A percentile compares a stretch with the other conserved stretches of the same genome.
phyloP scores from a whole-genome alignment of 2,888 invertebrate genomes.

The Pandemis corylana region DNA sequence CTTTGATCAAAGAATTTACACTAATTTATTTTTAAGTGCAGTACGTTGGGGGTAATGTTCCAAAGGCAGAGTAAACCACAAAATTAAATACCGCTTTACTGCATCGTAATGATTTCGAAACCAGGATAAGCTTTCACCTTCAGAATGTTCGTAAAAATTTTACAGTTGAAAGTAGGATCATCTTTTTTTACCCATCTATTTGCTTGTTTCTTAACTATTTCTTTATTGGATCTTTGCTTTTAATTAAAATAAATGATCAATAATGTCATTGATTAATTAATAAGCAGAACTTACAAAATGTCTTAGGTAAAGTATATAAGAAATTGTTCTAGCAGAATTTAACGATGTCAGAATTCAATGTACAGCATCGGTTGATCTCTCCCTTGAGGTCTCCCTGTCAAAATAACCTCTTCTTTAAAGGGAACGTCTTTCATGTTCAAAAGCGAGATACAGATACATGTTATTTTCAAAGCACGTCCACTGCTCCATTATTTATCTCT shows the following conservation, averaged over 20 bases:
- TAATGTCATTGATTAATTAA: neutral
- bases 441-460: constrained; percentile 14
- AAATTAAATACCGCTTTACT: constrained; percentile 35
- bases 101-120: constrained; percentile 40
- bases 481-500: constrained; percentile 19
- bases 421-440: constrained; percentile 7
- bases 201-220: too few species aligned
- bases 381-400: neutral
- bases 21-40: constrained; percentile 33
- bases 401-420: neutral
- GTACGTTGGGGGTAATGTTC: constrained; percentile 26
- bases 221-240: too few species aligned
- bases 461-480: constrained; percentile 15
- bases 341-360: too few species aligned
- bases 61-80: constrained; percentile 38
- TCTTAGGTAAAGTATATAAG: neutral
- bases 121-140: constrained; percentile 38
- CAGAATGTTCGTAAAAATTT: constrained; percentile 27
- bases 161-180: constrained; percentile 23
- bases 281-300: neutral
- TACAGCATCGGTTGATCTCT: neutral
- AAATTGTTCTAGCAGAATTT: too few species aligned
- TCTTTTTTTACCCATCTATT: neutral
- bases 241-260: too few species aligned
- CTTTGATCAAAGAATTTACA: constrained; percentile 8